A percentile compares a stretch with the other conserved stretches of the same genome.
These are phyloP conservation scores for Trachops cirrhosus DNA, from an alignment of 2,797 vertebrate genomes.

Conservation along the genomic window DNA sequence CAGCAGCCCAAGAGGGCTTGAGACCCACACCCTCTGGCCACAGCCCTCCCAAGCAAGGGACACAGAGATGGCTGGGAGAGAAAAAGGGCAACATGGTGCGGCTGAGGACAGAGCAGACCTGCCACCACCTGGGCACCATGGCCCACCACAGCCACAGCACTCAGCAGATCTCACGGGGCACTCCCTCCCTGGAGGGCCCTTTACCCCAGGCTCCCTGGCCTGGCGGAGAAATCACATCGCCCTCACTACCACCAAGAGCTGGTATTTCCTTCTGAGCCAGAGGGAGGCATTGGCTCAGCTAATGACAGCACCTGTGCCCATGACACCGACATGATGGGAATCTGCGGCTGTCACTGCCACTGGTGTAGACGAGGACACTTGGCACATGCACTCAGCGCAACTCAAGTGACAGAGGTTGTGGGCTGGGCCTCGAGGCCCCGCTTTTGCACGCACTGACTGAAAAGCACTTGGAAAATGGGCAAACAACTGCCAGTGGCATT, in stretches of 20 bases:
- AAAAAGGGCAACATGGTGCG: background rate
- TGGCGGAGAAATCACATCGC: background rate
- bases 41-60: background rate
- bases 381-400: background rate
- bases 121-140: background rate
- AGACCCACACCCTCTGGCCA: background rate
- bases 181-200: background rate
- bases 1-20: background rate
- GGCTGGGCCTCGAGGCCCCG: background rate
- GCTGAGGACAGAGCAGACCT: background rate
- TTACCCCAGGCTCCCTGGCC: background rate
- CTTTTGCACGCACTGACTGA: background rate
- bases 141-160: background rate
- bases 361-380: too few relatives aligned
- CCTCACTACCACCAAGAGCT: background rate
- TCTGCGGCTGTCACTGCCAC: background rate
- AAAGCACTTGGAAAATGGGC: background rate
- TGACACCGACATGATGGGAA: fast-evolving
- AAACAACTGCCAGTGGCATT: background rate
- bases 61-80: background rate
- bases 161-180: background rate
- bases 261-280: background rate
- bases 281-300: background rate
- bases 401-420: background rate
- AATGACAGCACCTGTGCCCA: fast-evolving